Evolutionary conservation across 2,797 vertebrate genomes (phyloP).

Genomic region (Platyrinchus mystaceus): DNA sequence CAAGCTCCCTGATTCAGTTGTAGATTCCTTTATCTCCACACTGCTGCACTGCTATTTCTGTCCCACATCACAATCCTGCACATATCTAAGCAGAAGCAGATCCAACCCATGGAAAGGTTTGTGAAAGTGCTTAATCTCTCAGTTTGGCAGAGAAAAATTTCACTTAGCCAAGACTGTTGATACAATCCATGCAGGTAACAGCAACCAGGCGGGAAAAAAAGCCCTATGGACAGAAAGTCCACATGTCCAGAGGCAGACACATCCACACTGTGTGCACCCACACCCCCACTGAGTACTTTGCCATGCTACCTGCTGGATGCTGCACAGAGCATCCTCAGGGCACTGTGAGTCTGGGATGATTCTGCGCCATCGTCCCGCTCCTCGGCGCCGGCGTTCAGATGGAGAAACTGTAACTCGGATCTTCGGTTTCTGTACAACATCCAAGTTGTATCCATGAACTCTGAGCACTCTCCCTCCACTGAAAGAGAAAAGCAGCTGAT

Average conservation of each 20-base stretch:
- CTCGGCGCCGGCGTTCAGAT: constrained; percentile 53
- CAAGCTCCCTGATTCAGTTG: background rate
- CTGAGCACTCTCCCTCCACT: constrained; percentile 90
- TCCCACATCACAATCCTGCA: background rate
- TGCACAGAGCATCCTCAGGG: constrained; percentile 74
- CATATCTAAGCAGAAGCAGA: background rate
- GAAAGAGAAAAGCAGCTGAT: constrained; percentile 43
- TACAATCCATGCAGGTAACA: background rate
- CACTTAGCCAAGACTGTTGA: background rate
- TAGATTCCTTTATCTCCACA: background rate
- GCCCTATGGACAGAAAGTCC: background rate
- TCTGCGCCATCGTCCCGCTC: constrained; percentile 70
- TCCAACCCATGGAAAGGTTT: background rate
- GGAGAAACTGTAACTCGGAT: constrained; percentile 85
- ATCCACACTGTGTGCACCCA: background rate
- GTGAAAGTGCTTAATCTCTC: background rate
- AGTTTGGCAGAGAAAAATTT: background rate
- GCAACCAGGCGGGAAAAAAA: background rate
- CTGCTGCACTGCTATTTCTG: background rate
- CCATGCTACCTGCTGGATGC: constrained; percentile 73
- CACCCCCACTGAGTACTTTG: background rate
- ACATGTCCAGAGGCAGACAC: background rate
- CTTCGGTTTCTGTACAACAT: constrained; percentile 90
- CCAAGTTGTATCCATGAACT: constrained; percentile 87
- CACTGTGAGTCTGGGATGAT: constrained; percentile 77